Base-by-base conservation (phyloP, 2,113 vertebrate species). In the Protobothrops flavoviridis region DNA sequence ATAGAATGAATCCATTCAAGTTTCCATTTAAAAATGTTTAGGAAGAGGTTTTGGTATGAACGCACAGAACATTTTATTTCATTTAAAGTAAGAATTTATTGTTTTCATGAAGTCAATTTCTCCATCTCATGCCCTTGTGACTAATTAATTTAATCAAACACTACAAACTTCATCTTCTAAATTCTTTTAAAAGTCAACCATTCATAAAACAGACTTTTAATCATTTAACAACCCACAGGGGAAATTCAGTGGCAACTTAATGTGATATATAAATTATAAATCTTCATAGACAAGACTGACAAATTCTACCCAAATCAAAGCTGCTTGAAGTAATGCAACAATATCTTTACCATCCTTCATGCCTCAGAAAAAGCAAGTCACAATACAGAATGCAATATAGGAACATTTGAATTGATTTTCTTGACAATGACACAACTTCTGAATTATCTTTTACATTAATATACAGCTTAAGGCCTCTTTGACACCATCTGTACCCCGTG, bases 121-220 rank as follows among this genome's bases (percentile, higher is more conserved):
- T 53, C 29, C 12, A 86, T 43, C 26, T 1, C 64, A 24, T 26
- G 81, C 91, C 85, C 93, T 86, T 92, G 33, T 26, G 23, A 86
- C 86, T 91, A 91, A 94, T 50, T 29, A 53, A n/a, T 53, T 87
- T 64, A 52, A 92, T 81, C 93, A 87, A 23, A 87, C 29, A 81
- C 20, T 33, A 87, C 1, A 15, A 56, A 93, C 43, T 89, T 93
- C 90, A 91, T 26, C 86, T 48, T 88, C 57, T 69, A 93, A 64
- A 87, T 61, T 45, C 20, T 93, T 90, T 53, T 1, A 94, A 90
- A 95, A 94, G 0, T 48, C 52, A 95, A 50, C 92, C 94, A 88
- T 89, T 96, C 87, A 94, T 89, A 91, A 95, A 94, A 1, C 21
- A 95, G 91, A 89, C 94, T 93, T 95, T 93, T 93, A 94, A 93